Conservation (phyloP, 2,797 vertebrate species). For the Falco rusticolus region DNA sequence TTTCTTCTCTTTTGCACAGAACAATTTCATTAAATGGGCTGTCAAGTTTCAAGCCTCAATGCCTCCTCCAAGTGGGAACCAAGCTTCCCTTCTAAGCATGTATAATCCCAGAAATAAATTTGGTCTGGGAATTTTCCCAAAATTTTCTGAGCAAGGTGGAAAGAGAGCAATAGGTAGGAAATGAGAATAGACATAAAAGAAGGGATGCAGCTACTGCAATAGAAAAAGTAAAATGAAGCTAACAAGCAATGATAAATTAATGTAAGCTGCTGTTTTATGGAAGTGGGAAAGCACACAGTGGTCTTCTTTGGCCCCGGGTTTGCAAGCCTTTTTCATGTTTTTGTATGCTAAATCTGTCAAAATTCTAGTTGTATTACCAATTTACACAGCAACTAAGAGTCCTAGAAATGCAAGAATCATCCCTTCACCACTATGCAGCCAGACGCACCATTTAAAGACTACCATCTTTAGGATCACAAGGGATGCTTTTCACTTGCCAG, state of each 20-base stretch:
- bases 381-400: not conserved
- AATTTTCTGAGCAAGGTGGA: not conserved
- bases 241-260: not conserved
- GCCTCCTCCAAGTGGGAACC: accelerated
- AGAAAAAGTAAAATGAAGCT: not conserved
- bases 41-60: not conserved
- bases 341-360: not conserved
- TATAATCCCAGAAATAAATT: not conserved
- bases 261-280: not conserved
- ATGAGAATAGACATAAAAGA: not conserved
- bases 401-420: not conserved
- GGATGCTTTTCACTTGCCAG: not conserved
- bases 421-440: not conserved
- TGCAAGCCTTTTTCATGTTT: not conserved
- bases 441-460: not conserved
- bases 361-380: not conserved
- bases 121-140: not conserved
- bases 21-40: not conserved
- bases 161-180: not conserved
- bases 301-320: not conserved
- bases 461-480: not conserved
- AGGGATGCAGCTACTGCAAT: not conserved
- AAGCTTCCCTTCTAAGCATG: not conserved
- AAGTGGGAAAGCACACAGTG: not conserved
- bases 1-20: not conserved